These are phyloP conservation scores for Ectemnius lituratus DNA, from an alignment of 2,888 invertebrate genomes.

Conservation along the genomic window DNA sequence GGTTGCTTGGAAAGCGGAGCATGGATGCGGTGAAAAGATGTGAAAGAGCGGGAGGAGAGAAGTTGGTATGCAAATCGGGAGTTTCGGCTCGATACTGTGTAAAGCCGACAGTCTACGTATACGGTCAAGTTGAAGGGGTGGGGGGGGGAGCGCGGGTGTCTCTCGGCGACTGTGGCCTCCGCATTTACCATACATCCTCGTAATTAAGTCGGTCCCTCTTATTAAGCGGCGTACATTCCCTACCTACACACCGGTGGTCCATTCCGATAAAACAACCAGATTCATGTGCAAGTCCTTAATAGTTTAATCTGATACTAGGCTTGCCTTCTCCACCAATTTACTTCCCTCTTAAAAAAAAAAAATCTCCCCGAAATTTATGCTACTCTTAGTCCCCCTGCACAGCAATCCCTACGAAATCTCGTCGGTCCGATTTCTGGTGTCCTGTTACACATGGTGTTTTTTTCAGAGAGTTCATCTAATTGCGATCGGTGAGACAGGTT, in stretches of 20 bases:
- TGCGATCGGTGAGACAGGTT: too few species aligned
- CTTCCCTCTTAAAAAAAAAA: neutral
- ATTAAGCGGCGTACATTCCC: conserved; percentile 55
- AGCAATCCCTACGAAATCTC: too few species aligned
- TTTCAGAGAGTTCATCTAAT: too few species aligned
- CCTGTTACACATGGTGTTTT: too few species aligned
- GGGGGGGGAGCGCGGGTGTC: conserved; percentile 50
- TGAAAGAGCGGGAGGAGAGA: conserved; percentile 35
- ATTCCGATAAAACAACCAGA: conserved; percentile 25
- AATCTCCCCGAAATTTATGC: too few species aligned
- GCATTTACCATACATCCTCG: conserved; percentile 69
- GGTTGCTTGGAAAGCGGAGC: too few species aligned
- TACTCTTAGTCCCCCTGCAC: too few species aligned
- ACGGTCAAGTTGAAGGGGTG: conserved; percentile 47
- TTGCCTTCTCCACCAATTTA: conserved; percentile 11
- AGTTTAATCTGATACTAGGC: conserved; percentile 30
- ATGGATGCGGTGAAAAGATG: too few species aligned
- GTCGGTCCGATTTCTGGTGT: too few species aligned
- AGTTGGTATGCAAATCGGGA: conserved; percentile 66
- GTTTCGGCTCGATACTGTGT: conserved; percentile 45
- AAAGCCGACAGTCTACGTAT: conserved; percentile 50
- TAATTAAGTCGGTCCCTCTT: conserved; percentile 74
- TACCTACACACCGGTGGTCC: conserved; percentile 40
- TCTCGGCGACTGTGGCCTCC: conserved; percentile 28
- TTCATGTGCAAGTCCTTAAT: conserved; percentile 27